Evolutionary conservation across 2,888 invertebrate genomes (phyloP), one percentile per base, ranked within the genome.

Genomic region (Drosophila silvestris): DNA sequence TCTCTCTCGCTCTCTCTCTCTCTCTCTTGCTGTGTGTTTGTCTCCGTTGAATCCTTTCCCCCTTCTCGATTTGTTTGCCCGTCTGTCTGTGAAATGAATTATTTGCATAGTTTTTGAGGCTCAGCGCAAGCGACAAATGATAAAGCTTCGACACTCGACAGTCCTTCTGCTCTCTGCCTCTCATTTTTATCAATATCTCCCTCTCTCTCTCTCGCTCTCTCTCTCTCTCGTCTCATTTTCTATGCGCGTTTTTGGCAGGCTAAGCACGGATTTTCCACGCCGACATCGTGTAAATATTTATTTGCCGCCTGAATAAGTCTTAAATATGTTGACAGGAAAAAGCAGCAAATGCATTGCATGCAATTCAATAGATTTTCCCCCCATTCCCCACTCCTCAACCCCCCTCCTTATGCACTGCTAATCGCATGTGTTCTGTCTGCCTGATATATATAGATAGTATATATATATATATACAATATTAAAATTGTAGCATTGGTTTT

Each of bases 21-120:
- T 5, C 59, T 54, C 19, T 26, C 37, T 39, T 30, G 4, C 22
- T 10, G 22, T 6, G 1, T 28, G 30, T 51, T 28, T 51, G 1
- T 12, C 26, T 51, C 28, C 28, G 28, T 19, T 28, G 28, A 28
- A 28, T 51, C 10, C 16, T 19, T 19, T 16, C 6, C 19, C 14
- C 19, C 30, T 28, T 3, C 50, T 65, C 53, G 68, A 69, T 75
- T 66, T 76, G 69, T 72, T 82, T 84, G 82, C 75, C 63, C 51
- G 70, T 28, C 86, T 76, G 77, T 81, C 89, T 86, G 87, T 86
- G 87, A 79, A 90, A 91, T 89, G 91, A 89, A 91, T 89, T 89
- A 89, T 89, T 90, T 91, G 90, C 91, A 89, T 91, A 89, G 91
- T 90, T 89, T 91, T 79, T 70, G 79, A 83, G 81, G 87, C 81